Evolutionary conservation across 1,140 invertebrate species (phyloP).

Genomic region (Aplysia californica): DNA sequence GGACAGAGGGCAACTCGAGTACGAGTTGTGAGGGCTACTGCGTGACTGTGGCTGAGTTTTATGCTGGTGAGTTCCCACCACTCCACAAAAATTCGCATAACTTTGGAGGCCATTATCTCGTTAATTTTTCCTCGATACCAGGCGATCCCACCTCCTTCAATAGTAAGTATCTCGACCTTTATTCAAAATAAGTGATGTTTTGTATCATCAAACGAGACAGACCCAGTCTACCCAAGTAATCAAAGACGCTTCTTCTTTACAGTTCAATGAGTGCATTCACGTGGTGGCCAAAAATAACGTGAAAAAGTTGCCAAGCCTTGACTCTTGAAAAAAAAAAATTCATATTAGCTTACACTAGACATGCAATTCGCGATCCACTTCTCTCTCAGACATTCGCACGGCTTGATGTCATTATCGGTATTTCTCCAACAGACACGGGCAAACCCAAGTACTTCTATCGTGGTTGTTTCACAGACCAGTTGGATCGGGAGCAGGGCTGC

Average conservation of each 20-base stretch:
- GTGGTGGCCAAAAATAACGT: neutral
- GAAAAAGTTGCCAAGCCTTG: neutral
- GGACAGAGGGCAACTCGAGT: constrained; percentile 10
- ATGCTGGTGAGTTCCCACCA: neutral
- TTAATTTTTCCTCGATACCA: no score
- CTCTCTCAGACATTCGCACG: neutral
- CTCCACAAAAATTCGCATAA: neutral
- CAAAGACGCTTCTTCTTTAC: no score
- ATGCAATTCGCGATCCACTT: neutral
- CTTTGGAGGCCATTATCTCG: no score
- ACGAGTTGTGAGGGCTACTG: neutral
- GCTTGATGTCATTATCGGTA: neutral
- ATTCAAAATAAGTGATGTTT: no score
- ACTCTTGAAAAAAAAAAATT: neutral
- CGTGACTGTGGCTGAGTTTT: constrained; percentile 4
- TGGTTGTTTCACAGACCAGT: neutral
- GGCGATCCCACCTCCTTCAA: no score
- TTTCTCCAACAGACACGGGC: neutral
- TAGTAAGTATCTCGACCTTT: no score
- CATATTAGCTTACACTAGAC: neutral
- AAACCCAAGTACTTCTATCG: constrained; percentile 3
- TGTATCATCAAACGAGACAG: neutral
- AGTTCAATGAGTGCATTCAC: neutral
- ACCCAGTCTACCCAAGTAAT: neutral
- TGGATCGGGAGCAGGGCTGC: neutral